Percentiles rank a stretch among this genome's conserved stretches.
phyloP scores from a whole-genome alignment of 2,888 invertebrate species.

The Carabus problematicus region DNA sequence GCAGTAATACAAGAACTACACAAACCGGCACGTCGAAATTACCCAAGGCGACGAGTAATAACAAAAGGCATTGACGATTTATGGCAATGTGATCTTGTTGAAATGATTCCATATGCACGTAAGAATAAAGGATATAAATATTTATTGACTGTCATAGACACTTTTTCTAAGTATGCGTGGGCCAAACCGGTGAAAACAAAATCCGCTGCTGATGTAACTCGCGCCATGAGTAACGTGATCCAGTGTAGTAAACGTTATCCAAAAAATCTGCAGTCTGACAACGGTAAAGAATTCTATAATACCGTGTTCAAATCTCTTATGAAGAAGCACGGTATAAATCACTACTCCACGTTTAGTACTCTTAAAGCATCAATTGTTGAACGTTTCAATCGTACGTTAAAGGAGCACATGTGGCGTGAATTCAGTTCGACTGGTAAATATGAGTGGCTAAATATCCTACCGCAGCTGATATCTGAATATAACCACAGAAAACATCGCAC shows the following conservation, averaged over 20 bases:
- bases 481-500: conserved; percentile 50
- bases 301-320: conserved; percentile 46
- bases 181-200: conserved; percentile 53
- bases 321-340: conserved; percentile 47
- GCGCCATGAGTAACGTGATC: conserved; percentile 45
- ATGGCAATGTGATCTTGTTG: no score
- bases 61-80: no score
- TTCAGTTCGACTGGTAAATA: conserved; percentile 50
- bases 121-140: no score
- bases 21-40: conserved; percentile 54
- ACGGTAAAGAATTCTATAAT: conserved; percentile 52
- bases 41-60: conserved; percentile 51
- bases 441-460: conserved; percentile 47
- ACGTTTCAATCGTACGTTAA: no score
- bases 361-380: conserved; percentile 47
- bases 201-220: conserved; percentile 49
- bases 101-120: no score
- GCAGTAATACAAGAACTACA: conserved; percentile 51
- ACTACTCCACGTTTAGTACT: conserved; percentile 46
- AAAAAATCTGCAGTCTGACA: conserved; percentile 51
- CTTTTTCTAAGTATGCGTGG: conserved; percentile 57
- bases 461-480: neutral
- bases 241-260: conserved; percentile 40
- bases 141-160: conserved; percentile 55
- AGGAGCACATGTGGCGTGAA: conserved; percentile 49